These are phyloP conservation scores for Zhuqinia jingwanae DNA, from an alignment of 2,888 invertebrate species.

Conservation along the genomic window DNA sequence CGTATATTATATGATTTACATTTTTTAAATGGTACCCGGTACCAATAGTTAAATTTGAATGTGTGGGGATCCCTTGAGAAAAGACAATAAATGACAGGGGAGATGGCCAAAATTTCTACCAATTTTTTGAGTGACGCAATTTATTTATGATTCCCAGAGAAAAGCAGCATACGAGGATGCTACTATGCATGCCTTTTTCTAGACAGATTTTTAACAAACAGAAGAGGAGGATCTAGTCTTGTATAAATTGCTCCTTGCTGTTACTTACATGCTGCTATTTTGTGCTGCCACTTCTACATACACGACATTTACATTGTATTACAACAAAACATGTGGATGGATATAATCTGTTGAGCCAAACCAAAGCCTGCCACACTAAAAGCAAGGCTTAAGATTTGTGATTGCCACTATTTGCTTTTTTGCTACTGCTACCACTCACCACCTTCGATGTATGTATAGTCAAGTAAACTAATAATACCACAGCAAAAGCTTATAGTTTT, in stretches of 20 bases:
- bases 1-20: no score
- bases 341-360: conserved; percentile 26
- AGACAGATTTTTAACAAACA: conserved; percentile 47
- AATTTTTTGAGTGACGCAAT: no score
- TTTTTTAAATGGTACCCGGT: no score
- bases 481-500: neutral
- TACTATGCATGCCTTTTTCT: neutral
- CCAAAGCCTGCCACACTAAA: neutral
- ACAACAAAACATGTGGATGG: conserved; percentile 5
- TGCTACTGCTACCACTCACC: neutral
- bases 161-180: conserved; percentile 41
- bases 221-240: conserved; percentile 52
- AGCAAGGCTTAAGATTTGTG: conserved; percentile 5
- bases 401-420: conserved; percentile 29
- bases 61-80: no score
- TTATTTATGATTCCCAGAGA: no score
- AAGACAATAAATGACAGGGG: no score
- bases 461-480: no score
- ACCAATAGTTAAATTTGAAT: no score
- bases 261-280: neutral
- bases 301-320: neutral
- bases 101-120: no score
- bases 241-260: neutral
- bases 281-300: neutral
- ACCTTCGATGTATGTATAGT: no score